These are phyloP conservation scores for Eremobia ochroleuca DNA, from an alignment of 2,888 invertebrate genomes.

Conservation along the genomic window DNA sequence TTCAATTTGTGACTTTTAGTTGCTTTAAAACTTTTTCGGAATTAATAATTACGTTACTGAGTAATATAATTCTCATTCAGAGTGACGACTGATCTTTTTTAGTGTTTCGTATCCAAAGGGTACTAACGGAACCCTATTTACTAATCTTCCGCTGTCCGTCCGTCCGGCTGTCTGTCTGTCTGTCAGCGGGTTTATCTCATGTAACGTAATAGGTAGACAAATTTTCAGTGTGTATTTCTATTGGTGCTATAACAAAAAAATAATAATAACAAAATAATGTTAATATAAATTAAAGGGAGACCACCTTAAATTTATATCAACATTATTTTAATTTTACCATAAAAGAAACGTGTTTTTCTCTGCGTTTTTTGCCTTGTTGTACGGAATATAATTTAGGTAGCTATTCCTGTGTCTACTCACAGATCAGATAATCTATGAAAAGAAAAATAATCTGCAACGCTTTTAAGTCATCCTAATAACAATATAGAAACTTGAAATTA, in stretches of 20 bases:
- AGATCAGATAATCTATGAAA: neutral
- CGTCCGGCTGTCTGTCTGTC: no score
- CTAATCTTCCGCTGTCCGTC: no score
- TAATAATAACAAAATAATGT: neutral
- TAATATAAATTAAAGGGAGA: no score
- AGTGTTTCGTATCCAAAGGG: no score
- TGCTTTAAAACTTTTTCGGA: constrained; percentile 26
- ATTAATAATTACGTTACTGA: constrained; percentile 12
- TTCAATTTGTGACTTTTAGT: constrained; percentile 54
- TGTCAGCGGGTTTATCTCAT: no score
- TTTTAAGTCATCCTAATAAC: no score
- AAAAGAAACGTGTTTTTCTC: neutral
- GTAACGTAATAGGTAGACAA: no score
- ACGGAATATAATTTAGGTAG: neutral
- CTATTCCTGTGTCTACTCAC: neutral
- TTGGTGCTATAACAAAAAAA: neutral
- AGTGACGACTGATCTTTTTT: neutral
- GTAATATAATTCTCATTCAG: constrained; percentile 10
- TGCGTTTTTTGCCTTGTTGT: no score
- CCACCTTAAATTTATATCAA: no score
- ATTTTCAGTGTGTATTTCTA: neutral
- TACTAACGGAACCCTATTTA: no score
- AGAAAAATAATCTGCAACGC: neutral
- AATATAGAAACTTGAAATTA: neutral
- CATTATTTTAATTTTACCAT: no score